phyloP scores from a whole-genome alignment of 2,797 vertebrate genomes.

The Limosa lapponica region DNA sequence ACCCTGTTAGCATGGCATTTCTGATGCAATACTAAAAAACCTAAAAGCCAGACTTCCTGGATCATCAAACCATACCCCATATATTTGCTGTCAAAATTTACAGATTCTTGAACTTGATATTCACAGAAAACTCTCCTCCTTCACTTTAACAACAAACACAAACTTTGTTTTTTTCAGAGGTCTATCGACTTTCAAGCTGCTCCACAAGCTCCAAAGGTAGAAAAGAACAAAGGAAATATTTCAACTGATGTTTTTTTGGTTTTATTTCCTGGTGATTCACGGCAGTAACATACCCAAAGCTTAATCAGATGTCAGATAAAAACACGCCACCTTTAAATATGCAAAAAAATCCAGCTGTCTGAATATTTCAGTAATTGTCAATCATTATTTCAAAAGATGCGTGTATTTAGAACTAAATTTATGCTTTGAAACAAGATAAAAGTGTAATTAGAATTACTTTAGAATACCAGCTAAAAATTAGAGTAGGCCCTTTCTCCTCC shows the following conservation, averaged over 20 bases:
- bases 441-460: background rate
- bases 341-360: background rate
- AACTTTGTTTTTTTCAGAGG: background rate
- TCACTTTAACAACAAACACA: background rate
- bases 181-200: background rate
- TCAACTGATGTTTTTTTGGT: background rate
- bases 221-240: background rate
- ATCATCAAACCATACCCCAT: background rate
- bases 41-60: background rate
- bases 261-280: background rate
- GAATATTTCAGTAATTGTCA: background rate
- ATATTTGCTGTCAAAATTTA: background rate
- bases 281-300: background rate
- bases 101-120: background rate
- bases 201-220: background rate
- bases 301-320: background rate
- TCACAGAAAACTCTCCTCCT: background rate
- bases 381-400: background rate
- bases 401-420: background rate
- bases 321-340: background rate
- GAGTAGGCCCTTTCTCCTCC: background rate
- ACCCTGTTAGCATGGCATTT: background rate
- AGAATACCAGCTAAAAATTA: background rate
- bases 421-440: background rate
- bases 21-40: background rate